Evolutionary conservation across 2,888 invertebrate genomes (phyloP).

Genomic region (Cephus sareptanus): DNA sequence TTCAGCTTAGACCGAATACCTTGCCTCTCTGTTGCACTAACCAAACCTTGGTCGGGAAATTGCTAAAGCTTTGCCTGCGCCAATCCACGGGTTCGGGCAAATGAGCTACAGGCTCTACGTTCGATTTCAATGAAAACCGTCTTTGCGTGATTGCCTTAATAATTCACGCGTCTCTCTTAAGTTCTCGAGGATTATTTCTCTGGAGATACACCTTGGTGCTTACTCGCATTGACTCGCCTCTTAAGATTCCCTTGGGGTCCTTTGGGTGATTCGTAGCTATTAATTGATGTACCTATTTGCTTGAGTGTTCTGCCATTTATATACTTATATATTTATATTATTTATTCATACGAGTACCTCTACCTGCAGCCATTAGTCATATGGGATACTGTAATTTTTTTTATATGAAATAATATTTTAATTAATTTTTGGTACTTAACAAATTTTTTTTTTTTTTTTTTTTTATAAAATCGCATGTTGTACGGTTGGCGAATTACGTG

Average conservation of each 20-base stretch:
- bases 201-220: background rate
- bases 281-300: background rate
- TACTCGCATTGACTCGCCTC: background rate
- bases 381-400: no score
- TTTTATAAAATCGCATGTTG: no score
- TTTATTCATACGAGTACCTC: no score
- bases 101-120: background rate
- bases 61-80: background rate
- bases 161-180: background rate
- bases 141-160: background rate
- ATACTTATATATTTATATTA: no score
- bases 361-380: no score
- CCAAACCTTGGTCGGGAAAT: background rate
- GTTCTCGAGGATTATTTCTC: background rate
- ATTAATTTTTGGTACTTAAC: no score
- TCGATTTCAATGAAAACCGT: background rate
- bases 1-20: conserved; percentile 4
- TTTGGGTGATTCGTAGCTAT: background rate
- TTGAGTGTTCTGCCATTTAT: no score
- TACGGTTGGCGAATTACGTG: no score
- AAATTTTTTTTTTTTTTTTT: no score
- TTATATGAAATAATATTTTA: no score
- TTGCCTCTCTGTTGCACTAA: background rate
- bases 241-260: background rate
- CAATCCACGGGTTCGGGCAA: background rate